Base-by-base conservation (phyloP, 1,140 invertebrate genomes). In the Bombyx mandarina region DNA sequence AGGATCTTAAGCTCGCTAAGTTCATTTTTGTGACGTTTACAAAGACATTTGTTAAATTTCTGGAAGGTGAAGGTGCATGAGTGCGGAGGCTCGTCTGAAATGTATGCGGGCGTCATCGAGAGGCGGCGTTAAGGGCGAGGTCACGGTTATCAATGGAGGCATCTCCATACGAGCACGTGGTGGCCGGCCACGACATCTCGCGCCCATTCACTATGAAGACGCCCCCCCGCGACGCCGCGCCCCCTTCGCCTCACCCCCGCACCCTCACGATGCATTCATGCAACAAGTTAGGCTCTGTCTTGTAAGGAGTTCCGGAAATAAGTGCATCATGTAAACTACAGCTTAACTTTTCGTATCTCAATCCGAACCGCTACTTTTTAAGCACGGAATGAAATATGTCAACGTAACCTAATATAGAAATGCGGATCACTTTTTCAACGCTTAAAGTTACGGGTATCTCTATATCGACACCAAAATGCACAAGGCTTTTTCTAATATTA, bases 141-240 rank as follows among this genome's bases (percentile, higher is more conserved):
- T 82, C 78, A 79, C 70, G 75, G 77, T 78, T 83, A 86, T 86
- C 81, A 84, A 84, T 86, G 81, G 77, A 73, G 77, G 73, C 66
- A 83, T 83, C 81, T 86, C 78, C 83, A 86, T 86, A 84, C 75
- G 65, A 69, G 70, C 68, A 70, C 70, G 66, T 72, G 79, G 76
- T 69, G 67, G 68, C 73, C 75, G 77, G 77, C 79, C 82, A 76
- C 80, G 77, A 81, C 82, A 83, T 86, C 79, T 82, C 79, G 79
- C 77, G 77, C 79, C 78, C 83, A 86, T 86, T 86, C 79, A 84
- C 81, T 79, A 74, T 79, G 74, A 78, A 79, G 78, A 82, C 74
- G 69, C 61, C 70, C 69, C 78, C 66, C 49, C 57, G 50, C 59
- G 52, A 54, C 22, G n/a, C 69, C 55, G 67, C 53, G 60, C 45